Percentiles rank a stretch among this genome's conserved stretches.
Evolutionary conservation across 2,888 invertebrate species (phyloP).

Genomic region (Euproctis similis): DNA sequence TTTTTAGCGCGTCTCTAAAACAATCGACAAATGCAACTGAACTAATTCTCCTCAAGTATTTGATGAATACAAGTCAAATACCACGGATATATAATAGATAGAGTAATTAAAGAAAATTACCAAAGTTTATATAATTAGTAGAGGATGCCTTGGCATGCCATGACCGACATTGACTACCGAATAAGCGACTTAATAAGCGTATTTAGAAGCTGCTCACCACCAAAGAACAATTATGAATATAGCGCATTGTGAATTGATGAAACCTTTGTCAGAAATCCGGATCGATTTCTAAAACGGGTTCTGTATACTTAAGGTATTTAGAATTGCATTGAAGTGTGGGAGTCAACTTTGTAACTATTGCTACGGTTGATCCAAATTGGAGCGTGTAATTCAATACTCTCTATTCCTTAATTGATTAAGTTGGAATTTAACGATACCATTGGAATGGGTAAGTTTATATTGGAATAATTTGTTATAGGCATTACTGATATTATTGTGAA

Average conservation of each 20-base stretch:
- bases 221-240: slow-evolving; percentile 54
- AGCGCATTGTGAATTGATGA: slow-evolving; percentile 50
- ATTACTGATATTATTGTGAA: too few species aligned
- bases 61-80: slow-evolving; percentile 29
- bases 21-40: too few species aligned
- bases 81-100: slow-evolving; percentile 22
- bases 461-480: too few species aligned
- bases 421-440: too few species aligned
- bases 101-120: slow-evolving; percentile 57
- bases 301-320: slow-evolving; percentile 22
- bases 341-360: slow-evolving; percentile 10
- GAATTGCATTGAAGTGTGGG: slow-evolving; percentile 7
- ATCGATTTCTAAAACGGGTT: slow-evolving; percentile 33
- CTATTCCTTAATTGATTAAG: slow-evolving; percentile 17
- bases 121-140: slow-evolving; percentile 54
- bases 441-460: too few species aligned
- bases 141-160: slow-evolving; percentile 36
- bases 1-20: too few species aligned
- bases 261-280: slow-evolving; percentile 45
- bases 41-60: slow-evolving; percentile 13
- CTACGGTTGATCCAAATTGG: too few species aligned
- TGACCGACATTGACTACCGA: slow-evolving; percentile 33
- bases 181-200: slow-evolving; percentile 53
- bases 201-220: slow-evolving; percentile 43
- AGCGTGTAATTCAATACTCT: slow-evolving; percentile 17